Base-by-base conservation (phyloP, 2,797 vertebrate genomes). In the Eutrigla gurnardus region DNA sequence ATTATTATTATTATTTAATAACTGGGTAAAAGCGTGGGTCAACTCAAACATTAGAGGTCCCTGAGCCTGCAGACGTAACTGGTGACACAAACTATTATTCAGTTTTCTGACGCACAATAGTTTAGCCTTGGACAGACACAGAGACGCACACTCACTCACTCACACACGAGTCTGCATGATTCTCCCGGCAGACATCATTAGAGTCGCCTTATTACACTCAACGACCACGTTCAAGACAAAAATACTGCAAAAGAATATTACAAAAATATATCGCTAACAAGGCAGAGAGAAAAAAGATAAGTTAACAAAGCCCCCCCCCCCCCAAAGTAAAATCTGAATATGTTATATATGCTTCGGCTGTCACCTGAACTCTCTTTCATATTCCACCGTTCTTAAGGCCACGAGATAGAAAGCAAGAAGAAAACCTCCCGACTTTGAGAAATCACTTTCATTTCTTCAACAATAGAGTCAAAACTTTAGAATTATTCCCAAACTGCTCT, bases 401-500 rank as follows among this genome's bases (percentile, higher is more conserved):
- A 49, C 62, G 64, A 81, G 43, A 52, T 7, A 65, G 52, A 80
- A 76, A 67, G 58, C 50, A 42, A 80, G 70, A 70, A 82, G 25
- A 25, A 73, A 69, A 39, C 54, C 58, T n/a, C 50, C 40, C 74
- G 79, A 83, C 71, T 63, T 61, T 80, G 82, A 92, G 81, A 72
- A 88, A 90, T 88, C 62, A 85, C 83, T 85, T 85, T 84, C 53
- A 88, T 85, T 91, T 85, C 79, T 69, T 59, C 36, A 82, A 78
- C 77, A 86, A 85, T 76, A 77, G 74, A 86, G 86, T 82, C 14
- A 74, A 81, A 92, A 81, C 53, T 73, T 11, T 75, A 46, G 67
- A 75, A 82, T 81, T 77, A 86, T 78, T 85, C 61, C 63, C 62
- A 74, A 70, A 52, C 43, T 78, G 77, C 39, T 71, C 39, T 59